Conservation (phyloP, 2,888 invertebrate genomes). For the Spisula subtruncata region DNA sequence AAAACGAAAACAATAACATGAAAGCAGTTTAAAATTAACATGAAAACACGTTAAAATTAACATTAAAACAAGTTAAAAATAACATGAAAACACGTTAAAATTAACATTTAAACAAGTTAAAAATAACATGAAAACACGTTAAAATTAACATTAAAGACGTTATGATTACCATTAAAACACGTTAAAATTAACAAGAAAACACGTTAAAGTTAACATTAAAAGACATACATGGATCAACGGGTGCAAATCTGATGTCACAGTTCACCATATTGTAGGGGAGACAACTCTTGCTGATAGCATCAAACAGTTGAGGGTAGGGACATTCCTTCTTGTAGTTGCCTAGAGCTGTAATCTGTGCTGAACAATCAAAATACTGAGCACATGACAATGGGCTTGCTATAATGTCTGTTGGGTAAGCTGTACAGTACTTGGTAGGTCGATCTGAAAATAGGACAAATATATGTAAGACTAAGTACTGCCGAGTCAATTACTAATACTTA, state of each 20-base stretch:
- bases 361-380: slow-evolving; percentile 76
- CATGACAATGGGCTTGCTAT: slow-evolving; percentile 71
- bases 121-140: too few relatives aligned
- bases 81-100: too few relatives aligned
- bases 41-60: too few relatives aligned
- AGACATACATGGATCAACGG: slow-evolving; percentile 77
- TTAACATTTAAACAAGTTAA: too few relatives aligned
- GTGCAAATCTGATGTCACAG: slow-evolving; percentile 70
- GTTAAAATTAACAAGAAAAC: too few relatives aligned
- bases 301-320: slow-evolving; percentile 76
- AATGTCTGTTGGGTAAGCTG: slow-evolving; percentile 59
- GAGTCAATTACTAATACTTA: too few relatives aligned
- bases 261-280: slow-evolving; percentile 65
- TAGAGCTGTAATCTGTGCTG: slow-evolving; percentile 57
- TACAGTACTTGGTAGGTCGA: slow-evolving; percentile 59
- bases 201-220: background rate
- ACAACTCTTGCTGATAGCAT: slow-evolving; percentile 64
- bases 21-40: too few relatives aligned
- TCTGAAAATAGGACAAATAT: slow-evolving; percentile 49
- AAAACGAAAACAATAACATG: too few relatives aligned
- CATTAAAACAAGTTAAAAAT: too few relatives aligned
- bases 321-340: slow-evolving; percentile 76
- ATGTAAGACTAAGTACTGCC: background rate
- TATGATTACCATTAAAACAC: too few relatives aligned
- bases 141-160: too few relatives aligned